A percentile compares a stretch with the other conserved stretches of the same genome.
Conservation (phyloP, 2,113 vertebrate genomes). For the Myodes glareolus region DNA sequence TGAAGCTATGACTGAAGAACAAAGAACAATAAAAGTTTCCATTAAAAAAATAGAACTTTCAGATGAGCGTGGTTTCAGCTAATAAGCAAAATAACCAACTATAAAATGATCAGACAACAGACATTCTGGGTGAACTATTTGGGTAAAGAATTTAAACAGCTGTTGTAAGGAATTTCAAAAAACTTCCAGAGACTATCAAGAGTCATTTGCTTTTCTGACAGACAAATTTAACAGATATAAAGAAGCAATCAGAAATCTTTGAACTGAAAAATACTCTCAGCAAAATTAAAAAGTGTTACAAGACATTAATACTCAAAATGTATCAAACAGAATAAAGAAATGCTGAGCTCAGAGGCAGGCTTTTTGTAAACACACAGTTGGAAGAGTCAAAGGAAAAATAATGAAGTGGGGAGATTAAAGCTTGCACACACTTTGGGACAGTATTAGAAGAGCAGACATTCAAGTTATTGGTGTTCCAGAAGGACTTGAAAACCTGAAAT, state of each 20-base stretch:
- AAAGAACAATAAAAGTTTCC: neutral
- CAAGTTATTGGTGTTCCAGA: neutral
- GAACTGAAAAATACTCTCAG: neutral
- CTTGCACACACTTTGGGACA: neutral
- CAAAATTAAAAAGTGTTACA: neutral
- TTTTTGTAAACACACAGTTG: neutral
- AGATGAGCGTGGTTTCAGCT: neutral
- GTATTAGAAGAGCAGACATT: neutral
- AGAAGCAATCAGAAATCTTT: constrained; percentile 13
- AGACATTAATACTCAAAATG: constrained; percentile 26
- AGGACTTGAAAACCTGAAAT: neutral
- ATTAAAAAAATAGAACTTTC: neutral
- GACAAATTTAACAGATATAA: neutral
- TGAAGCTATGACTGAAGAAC: neutral
- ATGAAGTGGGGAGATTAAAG: neutral
- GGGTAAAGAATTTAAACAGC: neutral
- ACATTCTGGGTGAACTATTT: neutral
- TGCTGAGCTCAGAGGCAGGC: neutral
- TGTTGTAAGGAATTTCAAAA: neutral
- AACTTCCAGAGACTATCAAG: neutral
- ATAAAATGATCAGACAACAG: neutral
- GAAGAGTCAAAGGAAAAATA: neutral
- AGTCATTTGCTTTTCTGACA: neutral
- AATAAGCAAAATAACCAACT: neutral
- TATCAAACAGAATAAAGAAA: neutral